Conservation (phyloP, 1,140 invertebrate genomes). For the Ceratina calcarata region DNA sequence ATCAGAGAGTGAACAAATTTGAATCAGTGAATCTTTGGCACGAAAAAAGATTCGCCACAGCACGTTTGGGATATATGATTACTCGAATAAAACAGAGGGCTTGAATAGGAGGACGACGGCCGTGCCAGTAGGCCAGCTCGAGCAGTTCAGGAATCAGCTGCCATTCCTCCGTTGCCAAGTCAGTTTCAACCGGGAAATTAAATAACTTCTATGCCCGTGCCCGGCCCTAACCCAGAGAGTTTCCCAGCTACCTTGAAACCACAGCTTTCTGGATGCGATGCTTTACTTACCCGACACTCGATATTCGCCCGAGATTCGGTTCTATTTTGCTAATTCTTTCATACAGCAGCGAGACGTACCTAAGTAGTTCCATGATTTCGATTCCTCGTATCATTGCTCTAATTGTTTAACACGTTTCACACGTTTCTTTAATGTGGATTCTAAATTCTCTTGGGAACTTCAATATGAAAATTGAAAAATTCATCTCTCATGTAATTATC, state of each 20-base stretch:
- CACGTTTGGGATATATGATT: no score
- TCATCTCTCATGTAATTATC: no score
- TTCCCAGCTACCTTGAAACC: conserved; percentile 25
- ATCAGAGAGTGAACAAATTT: no score
- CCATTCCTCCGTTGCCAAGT: conserved; percentile 65
- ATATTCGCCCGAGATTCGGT: conserved; percentile 22
- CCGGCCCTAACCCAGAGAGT: not conserved
- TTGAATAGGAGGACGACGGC: conserved; percentile 11
- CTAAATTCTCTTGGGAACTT: no score
- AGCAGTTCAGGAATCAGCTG: conserved; percentile 60
- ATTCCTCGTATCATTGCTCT: no score
- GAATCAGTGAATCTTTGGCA: no score
- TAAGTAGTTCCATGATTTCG: no score
- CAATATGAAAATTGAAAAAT: no score
- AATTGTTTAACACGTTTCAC: no score
- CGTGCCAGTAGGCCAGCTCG: conserved; percentile 38
- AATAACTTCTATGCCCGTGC: conserved; percentile 60
- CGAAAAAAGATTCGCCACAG: no score
- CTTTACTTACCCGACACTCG: conserved; percentile 40
- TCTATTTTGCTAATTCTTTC: conserved; percentile 27
- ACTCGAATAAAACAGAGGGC: conserved; percentile 33
- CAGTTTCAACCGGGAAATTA: conserved; percentile 66
- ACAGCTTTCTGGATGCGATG: conserved; percentile 22
- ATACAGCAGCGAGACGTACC: not conserved
- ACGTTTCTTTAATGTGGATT: no score